Evolutionary conservation across 2,888 invertebrate genomes (phyloP).

Genomic region (Ectobius pallidus): DNA sequence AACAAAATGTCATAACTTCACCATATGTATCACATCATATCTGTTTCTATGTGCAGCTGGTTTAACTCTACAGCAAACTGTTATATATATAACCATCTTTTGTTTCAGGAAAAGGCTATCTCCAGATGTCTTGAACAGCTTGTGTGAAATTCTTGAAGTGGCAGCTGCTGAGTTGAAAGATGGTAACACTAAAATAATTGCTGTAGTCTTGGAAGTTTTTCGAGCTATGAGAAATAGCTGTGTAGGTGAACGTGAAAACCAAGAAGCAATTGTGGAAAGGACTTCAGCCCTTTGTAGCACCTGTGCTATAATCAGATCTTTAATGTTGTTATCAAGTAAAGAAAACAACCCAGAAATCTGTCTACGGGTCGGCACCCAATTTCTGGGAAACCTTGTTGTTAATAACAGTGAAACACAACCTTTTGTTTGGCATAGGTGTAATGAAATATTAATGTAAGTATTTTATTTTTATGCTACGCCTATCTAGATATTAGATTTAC

Average conservation of each 20-base stretch:
- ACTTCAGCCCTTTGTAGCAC: conserved; percentile 60
- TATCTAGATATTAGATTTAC: too few relatives aligned
- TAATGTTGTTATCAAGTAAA: conserved; percentile 58
- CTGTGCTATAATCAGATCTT: conserved; percentile 58
- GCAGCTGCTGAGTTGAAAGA: not conserved
- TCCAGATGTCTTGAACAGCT: too few relatives aligned
- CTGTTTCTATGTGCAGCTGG: too few relatives aligned
- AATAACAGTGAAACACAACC: conserved; percentile 62
- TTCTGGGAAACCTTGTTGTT: conserved; percentile 63
- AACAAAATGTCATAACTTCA: too few relatives aligned
- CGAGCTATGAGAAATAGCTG: conserved; percentile 62
- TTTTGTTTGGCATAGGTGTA: conserved; percentile 61
- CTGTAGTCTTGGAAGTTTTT: conserved; percentile 56
- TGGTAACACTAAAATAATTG: not conserved
- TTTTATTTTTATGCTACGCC: too few relatives aligned
- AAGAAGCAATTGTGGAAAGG: conserved; percentile 61
- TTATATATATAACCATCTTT: too few relatives aligned
- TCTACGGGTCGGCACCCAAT: conserved; percentile 62
- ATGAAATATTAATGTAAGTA: conserved; percentile 60
- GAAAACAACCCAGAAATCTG: conserved; percentile 59
- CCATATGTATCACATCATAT: too few relatives aligned
- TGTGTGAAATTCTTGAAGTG: too few relatives aligned
- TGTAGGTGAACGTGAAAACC: conserved; percentile 60
- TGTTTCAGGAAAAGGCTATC: too few relatives aligned
- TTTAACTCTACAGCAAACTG: too few relatives aligned